These are phyloP conservation scores for Gymnobelideus leadbeateri DNA, from an alignment of 2,113 vertebrate genomes.

Conservation along the genomic window DNA sequence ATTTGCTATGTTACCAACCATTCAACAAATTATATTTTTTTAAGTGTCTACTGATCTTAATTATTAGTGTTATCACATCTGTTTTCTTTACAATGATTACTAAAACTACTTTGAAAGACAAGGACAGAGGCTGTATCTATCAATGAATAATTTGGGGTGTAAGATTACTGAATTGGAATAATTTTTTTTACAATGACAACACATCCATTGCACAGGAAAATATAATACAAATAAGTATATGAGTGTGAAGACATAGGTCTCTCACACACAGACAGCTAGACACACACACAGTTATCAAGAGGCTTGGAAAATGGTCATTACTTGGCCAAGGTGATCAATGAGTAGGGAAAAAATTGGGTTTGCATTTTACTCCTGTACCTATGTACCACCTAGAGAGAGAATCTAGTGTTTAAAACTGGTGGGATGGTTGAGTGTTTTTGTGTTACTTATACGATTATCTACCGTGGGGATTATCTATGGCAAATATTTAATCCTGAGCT, in stretches of 20 bases:
- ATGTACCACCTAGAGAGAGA: constrained; percentile 34
- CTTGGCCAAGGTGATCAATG: not conserved
- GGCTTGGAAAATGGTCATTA: constrained; percentile 36
- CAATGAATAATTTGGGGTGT: constrained; percentile 39
- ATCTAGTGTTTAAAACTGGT: constrained; percentile 38
- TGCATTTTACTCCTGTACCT: constrained; percentile 37
- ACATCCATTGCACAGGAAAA: constrained; percentile 38
- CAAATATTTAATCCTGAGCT: constrained; percentile 6
- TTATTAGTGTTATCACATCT: constrained; percentile 55
- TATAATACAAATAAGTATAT: constrained; percentile 21
- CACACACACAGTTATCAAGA: constrained; percentile 12
- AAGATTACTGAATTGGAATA: constrained; percentile 34
- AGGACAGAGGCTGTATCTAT: constrained; percentile 14
- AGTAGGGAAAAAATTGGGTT: constrained; percentile 37
- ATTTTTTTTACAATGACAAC: constrained; percentile 40
- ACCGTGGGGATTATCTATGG: not conserved
- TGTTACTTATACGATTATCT: not conserved
- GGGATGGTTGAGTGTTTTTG: not conserved
- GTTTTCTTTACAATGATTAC: constrained; percentile 53
- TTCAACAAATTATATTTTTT: constrained; percentile 37
- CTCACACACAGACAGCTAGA: not conserved
- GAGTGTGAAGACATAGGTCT: not conserved
- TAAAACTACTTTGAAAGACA: constrained; percentile 7
- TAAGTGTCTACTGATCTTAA: constrained; percentile 57
- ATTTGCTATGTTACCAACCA: constrained; percentile 42